phyloP scores from a whole-genome alignment of 2,797 vertebrate species.

The Platalea minor region DNA sequence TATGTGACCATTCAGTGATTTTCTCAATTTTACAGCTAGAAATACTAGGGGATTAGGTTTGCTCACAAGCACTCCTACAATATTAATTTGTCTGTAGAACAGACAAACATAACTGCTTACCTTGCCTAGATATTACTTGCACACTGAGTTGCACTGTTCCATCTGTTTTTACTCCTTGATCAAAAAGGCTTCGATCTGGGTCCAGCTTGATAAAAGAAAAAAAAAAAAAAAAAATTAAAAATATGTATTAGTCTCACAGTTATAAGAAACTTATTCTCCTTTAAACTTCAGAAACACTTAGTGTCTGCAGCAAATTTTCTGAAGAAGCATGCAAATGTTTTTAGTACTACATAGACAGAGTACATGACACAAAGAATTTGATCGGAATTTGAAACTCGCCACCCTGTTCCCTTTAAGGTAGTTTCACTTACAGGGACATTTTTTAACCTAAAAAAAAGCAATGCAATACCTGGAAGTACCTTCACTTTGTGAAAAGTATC shows the following conservation, averaged over 20 bases:
- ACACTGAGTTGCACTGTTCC: constrained; percentile 98
- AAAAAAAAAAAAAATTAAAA: background rate
- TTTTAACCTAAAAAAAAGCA: background rate
- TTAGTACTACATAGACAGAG: background rate
- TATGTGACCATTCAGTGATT: background rate
- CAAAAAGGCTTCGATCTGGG: constrained; percentile 96
- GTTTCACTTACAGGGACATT: background rate
- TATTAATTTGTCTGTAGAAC: background rate
- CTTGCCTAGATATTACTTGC: constrained; percentile 95
- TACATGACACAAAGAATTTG: background rate
- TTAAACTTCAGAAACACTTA: background rate
- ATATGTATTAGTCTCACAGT: background rate
- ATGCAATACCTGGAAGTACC: background rate
- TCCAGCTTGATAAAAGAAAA: constrained; percentile 80
- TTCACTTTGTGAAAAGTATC: background rate
- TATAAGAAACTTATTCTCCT: background rate
- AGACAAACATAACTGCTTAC: constrained; percentile 67
- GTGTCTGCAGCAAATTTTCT: background rate
- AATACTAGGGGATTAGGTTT: background rate
- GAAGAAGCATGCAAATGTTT: background rate
- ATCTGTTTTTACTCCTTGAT: constrained; percentile 98
- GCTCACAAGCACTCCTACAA: background rate
- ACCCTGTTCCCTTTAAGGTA: background rate
- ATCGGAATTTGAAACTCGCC: background rate
- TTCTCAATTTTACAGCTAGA: background rate